Conservation (phyloP, 1,140 invertebrate genomes). For the Leptinotarsa texana region DNA sequence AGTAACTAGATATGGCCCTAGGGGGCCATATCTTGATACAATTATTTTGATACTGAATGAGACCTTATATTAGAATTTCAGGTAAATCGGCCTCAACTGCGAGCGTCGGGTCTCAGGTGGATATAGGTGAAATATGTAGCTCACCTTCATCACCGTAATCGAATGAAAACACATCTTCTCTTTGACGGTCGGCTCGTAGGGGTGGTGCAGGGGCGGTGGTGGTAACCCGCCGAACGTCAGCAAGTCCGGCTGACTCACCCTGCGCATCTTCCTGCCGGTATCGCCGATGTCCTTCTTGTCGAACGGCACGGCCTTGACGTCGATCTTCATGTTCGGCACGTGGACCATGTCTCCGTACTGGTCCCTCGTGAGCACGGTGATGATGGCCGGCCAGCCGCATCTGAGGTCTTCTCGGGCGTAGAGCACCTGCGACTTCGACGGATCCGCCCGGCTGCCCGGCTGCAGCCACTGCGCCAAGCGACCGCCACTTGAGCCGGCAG, state of each 20-base stretch:
- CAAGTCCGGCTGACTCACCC: conserved; percentile 68
- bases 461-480: conserved; percentile 92
- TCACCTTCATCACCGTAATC: conserved; percentile 88
- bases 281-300: conserved; percentile 66
- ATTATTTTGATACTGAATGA: too few species aligned
- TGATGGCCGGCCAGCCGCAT: conserved; percentile 78
- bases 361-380: conserved; percentile 86
- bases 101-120: too few species aligned
- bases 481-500: conserved; percentile 85
- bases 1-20: not conserved
- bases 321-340: conserved; percentile 79
- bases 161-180: conserved; percentile 94
- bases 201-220: conserved; percentile 71
- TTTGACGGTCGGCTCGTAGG: conserved; percentile 85
- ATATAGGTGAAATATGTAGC: too few species aligned
- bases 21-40: too few species aligned
- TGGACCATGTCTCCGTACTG: conserved; percentile 89
- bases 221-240: conserved; percentile 74
- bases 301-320: conserved; percentile 58
- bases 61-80: too few species aligned
- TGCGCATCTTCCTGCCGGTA: conserved; percentile 60
- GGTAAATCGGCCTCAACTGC: too few species aligned
- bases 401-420: conserved; percentile 76
- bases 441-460: conserved; percentile 89
- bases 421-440: conserved; percentile 80